phyloP scores from a whole-genome alignment of 1,140 invertebrate genomes.

The Belonocnema kinseyi region DNA sequence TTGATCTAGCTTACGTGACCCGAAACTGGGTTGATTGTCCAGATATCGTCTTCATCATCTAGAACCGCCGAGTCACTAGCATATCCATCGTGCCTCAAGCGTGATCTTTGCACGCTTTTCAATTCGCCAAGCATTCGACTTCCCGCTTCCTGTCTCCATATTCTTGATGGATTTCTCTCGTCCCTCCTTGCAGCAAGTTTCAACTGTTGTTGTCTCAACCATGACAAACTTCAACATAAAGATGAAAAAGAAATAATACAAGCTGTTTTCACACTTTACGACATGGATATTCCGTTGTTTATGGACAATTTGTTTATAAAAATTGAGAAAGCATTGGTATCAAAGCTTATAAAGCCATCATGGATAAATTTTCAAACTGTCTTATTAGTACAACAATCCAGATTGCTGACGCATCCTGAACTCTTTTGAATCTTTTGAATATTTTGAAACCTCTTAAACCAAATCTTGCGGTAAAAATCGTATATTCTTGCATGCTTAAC shows the following conservation, averaged over 20 bases:
- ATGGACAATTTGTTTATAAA: no score
- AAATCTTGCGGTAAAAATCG: no score
- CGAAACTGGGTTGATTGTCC: conserved; percentile 62
- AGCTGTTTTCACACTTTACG: no score
- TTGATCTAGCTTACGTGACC: conserved; percentile 58
- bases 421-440: no score
- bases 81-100: conserved; percentile 80
- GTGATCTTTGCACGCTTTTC: conserved; percentile 76
- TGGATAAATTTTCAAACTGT: no score
- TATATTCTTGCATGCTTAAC: no score
- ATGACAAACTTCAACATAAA: conserved; percentile 76
- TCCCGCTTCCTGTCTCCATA: conserved; percentile 84
- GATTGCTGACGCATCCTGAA: no score
- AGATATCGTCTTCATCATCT: conserved; percentile 79
- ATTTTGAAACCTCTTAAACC: no score
- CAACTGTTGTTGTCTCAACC: conserved; percentile 87
- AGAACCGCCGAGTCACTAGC: conserved; percentile 87
- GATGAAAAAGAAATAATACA: neutral
- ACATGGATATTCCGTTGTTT: no score
- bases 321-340: no score
- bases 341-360: no score
- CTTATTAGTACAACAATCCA: no score
- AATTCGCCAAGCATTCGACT: conserved; percentile 79
- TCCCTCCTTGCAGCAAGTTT: conserved; percentile 81
- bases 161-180: conserved; percentile 80